Evolutionary conservation across 23 tunicate species (phyloP).

Genomic region (Trididemnum nubilum): DNA sequence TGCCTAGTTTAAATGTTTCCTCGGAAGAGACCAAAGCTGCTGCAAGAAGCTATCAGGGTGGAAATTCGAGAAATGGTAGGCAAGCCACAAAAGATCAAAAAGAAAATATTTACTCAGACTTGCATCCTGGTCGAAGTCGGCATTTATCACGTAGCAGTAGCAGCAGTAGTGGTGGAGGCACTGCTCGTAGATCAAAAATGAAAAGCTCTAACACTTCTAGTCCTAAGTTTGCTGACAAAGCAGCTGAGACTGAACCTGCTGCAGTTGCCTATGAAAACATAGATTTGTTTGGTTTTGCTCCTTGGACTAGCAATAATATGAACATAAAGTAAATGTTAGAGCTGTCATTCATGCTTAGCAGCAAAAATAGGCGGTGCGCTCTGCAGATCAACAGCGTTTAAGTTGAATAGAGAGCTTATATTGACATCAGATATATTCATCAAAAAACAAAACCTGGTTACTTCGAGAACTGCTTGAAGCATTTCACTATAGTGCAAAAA

Average conservation of each 20-base stretch:
- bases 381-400: no score
- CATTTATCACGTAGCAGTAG: constrained; percentile 72
- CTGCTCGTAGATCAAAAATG: constrained; percentile 43
- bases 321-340: background rate
- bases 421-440: no score
- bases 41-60: background rate
- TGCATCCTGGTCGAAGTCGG: background rate
- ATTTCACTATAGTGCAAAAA: no score
- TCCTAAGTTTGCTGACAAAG: background rate
- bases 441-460: no score
- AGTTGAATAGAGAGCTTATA: no score
- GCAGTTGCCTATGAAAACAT: background rate
- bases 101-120: constrained; percentile 11
- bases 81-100: constrained; percentile 6
- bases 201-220: constrained; percentile 18
- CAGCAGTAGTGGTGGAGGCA: constrained; percentile 74
- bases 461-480: no score
- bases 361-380: no score
- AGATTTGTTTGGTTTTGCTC: constrained; percentile 37
- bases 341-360: no score
- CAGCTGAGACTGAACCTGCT: background rate
- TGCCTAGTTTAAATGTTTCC: background rate
- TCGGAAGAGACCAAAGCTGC: background rate
- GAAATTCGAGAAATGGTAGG: constrained; percentile 12
- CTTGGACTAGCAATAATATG: constrained; percentile 15